These are phyloP conservation scores for Lophius americanus DNA, from an alignment of 2,797 vertebrate genomes.

Conservation along the genomic window DNA sequence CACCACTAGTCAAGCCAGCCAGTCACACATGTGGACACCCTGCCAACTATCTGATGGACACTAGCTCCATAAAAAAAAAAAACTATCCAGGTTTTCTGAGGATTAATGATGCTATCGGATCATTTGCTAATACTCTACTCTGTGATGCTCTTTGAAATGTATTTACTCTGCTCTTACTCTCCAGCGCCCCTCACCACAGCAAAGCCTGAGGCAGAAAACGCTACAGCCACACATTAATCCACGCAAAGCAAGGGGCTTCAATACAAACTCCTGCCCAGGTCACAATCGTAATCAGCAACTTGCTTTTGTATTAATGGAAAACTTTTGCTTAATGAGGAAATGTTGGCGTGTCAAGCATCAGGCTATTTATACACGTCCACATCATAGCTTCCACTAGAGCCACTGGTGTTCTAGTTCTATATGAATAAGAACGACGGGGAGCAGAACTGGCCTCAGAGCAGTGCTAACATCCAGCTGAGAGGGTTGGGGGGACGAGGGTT, in stretches of 20 bases:
- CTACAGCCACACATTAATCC: constrained; percentile 47
- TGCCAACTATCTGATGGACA: constrained; percentile 74
- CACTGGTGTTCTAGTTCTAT: constrained; percentile 62
- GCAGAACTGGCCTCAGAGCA: constrained; percentile 65
- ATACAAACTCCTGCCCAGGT: constrained; percentile 34
- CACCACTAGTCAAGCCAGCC: constrained; percentile 63
- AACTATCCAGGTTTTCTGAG: constrained; percentile 77
- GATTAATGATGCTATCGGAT: constrained; percentile 80
- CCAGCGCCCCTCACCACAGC: constrained; percentile 45
- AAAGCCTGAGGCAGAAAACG: constrained; percentile 54
- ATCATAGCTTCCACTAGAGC: constrained; percentile 48
- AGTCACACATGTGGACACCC: constrained; percentile 76
- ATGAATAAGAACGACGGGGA: constrained; percentile 66
- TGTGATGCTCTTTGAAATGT: constrained; percentile 69
- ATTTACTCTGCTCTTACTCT: constrained; percentile 68
- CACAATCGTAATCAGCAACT: constrained; percentile 20
- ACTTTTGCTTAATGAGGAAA: constrained; percentile 46
- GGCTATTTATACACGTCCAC: constrained; percentile 48
- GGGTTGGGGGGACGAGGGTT: constrained; percentile 53
- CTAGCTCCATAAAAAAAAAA: constrained; percentile 65
- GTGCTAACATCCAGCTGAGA: constrained; percentile 65
- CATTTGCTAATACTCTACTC: constrained; percentile 74
- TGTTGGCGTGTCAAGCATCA: constrained; percentile 48
- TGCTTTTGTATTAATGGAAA: constrained; percentile 42
- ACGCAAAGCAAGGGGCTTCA: constrained; percentile 32